Evolutionary conservation across 2,888 invertebrate genomes (phyloP), one percentile per base, ranked within the genome.

Genomic region (Mechanitis messenoides): DNA sequence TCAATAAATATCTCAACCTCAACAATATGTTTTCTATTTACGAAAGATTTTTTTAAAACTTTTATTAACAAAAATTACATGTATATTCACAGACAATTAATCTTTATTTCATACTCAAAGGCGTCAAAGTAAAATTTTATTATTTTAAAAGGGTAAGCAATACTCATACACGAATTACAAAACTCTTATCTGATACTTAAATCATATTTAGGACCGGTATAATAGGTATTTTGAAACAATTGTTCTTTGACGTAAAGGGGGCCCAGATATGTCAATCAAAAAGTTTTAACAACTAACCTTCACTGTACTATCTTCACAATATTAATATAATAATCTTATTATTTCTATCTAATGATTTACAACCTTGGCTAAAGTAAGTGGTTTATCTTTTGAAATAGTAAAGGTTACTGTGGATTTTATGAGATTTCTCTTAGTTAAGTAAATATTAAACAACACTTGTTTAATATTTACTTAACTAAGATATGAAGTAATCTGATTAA

Each of bases 241-340:
- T 64, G 70, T 66, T 50, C 59, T 72, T 71, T 72, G 69, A 70
- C 70, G 71, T 20, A 76, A 72, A 66, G 68, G 58, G 67, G 77
- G 68, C 80, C 83, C 75, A 80, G 70, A 79, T 79, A 69, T 71
- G 79, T 79, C 84, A 79, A 74, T 83, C 81, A 77, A 33, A 55
- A 33, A 62, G 53, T 60, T 62, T 66, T 68, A 69, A 70, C 64
- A 63, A 69, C 11, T 38, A n/a, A 33, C 45, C 55, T 12, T 55
- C 35, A 45, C n/a, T 7, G 38, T 47, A 45, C 46, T 35, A 59
- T 59, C 59, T 59, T 59, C 50, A n/a, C 33, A n/a, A 45, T 56
- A 45, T 47, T 50, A 0, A 31, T 0, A 50, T 2, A 6, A 31
- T 50, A 31, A 28, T 42, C 7, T 31, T 9, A 50, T 50, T 50